Evolutionary conservation across 2,888 invertebrate genomes (phyloP).

Genomic region (Branchellion lobata): DNA sequence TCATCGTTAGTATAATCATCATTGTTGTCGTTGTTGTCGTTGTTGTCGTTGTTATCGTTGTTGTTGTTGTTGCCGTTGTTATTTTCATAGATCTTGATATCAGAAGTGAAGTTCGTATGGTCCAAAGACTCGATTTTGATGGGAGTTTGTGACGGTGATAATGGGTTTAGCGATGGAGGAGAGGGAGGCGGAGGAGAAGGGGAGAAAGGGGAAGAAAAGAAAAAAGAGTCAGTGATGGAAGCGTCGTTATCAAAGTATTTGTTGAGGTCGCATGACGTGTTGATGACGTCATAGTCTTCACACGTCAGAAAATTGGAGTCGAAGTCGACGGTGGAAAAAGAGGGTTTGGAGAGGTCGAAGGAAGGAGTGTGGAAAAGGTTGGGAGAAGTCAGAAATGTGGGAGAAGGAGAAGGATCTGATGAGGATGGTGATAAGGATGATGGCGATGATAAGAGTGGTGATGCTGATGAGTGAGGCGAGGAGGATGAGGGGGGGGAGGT

Average conservation of each 20-base stretch:
- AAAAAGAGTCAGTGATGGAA: not conserved
- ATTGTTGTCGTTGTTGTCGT: not conserved
- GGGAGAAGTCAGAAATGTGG: not conserved
- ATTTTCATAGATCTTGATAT: too few species aligned
- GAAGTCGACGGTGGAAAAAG: not conserved
- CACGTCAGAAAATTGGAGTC: slow-evolving; percentile 4
- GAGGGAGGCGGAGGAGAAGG: not conserved
- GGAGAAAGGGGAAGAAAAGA: not conserved
- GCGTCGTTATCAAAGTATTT: not conserved
- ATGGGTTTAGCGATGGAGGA: not conserved
- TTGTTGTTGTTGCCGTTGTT: not conserved
- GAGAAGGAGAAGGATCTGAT: not conserved
- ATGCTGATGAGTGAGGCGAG: not conserved
- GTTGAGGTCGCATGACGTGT: not conserved
- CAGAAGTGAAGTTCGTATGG: not conserved
- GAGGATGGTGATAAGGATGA: not conserved
- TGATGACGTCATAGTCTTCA: not conserved
- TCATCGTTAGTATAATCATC: not conserved
- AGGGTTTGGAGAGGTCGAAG: not conserved
- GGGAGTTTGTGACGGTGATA: not conserved
- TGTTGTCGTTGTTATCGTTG: not conserved
- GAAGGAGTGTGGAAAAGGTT: too few species aligned
- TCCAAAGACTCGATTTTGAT: slow-evolving; percentile 16
- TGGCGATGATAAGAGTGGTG: not conserved
- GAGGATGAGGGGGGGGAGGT: too few species aligned